Conservation (phyloP, 2,797 vertebrate species). For the Eutrigla gurnardus region DNA sequence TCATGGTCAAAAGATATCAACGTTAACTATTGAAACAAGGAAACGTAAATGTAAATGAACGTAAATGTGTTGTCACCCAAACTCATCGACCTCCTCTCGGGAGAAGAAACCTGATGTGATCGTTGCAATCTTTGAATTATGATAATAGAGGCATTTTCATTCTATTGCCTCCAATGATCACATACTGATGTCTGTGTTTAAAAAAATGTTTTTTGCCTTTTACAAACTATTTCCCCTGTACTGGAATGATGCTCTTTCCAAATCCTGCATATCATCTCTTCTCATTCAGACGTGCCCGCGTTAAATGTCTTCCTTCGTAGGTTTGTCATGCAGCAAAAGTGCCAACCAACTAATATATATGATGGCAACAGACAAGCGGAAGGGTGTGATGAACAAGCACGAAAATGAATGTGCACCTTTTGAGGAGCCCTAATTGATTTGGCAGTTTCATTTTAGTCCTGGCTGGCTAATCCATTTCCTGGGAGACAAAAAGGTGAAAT, state of each 20-base stretch:
- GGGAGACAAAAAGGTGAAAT: constrained; percentile 67
- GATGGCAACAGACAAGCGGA: constrained; percentile 32
- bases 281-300: background rate
- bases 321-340: constrained; percentile 13
- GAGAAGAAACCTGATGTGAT: too few species aligned
- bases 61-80: too few species aligned
- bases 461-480: constrained; percentile 62
- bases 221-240: background rate
- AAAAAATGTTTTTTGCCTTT: background rate
- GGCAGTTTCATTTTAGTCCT: constrained; percentile 63
- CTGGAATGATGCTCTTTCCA: background rate
- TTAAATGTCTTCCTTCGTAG: constrained; percentile 16
- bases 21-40: too few species aligned
- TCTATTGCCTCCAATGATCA: background rate
- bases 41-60: too few species aligned
- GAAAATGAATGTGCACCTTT: constrained; percentile 55
- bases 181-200: too few species aligned
- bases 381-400: constrained; percentile 52
- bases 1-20: too few species aligned
- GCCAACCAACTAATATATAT: constrained; percentile 23
- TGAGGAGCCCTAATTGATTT: constrained; percentile 66
- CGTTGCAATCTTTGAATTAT: background rate
- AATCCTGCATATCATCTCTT: constrained; percentile 2
- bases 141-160: background rate
- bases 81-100: too few species aligned